Percentiles rank a stretch among this genome's conserved stretches.
phyloP scores from a whole-genome alignment of 2,888 invertebrate species.

The Caenorhabditis japonica region DNA sequence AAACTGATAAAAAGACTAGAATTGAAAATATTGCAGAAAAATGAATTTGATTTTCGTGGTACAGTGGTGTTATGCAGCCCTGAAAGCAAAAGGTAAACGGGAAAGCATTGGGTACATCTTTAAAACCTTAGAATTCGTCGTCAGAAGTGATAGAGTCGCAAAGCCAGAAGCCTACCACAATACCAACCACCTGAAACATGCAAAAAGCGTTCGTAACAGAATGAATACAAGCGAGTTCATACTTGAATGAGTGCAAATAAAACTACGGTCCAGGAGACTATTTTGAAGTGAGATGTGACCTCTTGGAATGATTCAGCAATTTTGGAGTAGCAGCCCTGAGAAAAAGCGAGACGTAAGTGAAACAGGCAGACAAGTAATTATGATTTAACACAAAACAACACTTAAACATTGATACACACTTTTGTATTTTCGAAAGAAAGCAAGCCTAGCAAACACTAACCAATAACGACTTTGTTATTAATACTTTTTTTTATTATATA shows the following conservation, averaged over 20 bases:
- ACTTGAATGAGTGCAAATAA: conserved; percentile 75
- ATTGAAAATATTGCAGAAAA: conserved; percentile 62
- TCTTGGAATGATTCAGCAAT: conserved; percentile 73
- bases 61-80: conserved; percentile 65
- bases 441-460: too few species aligned
- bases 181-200: conserved; percentile 72
- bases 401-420: too few species aligned
- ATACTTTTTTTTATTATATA: background rate
- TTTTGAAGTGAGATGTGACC: conserved; percentile 74
- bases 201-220: too few species aligned
- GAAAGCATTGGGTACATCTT: background rate
- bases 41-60: conserved; percentile 57
- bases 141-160: conserved; percentile 75
- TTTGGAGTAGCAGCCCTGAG: conserved; percentile 74
- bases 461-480: too few species aligned
- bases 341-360: background rate
- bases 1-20: conserved; percentile 49
- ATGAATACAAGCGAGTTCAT: conserved; percentile 9
- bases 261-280: conserved; percentile 75
- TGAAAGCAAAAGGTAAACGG: conserved; percentile 36
- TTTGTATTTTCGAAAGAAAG: too few species aligned
- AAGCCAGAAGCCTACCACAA: conserved; percentile 76
- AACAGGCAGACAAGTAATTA: conserved; percentile 4
- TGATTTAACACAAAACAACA: too few species aligned
- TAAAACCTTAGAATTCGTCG: conserved; percentile 63